Base-by-base conservation (phyloP, 2,113 vertebrate species). In the Corythornis madagascariensis region DNA sequence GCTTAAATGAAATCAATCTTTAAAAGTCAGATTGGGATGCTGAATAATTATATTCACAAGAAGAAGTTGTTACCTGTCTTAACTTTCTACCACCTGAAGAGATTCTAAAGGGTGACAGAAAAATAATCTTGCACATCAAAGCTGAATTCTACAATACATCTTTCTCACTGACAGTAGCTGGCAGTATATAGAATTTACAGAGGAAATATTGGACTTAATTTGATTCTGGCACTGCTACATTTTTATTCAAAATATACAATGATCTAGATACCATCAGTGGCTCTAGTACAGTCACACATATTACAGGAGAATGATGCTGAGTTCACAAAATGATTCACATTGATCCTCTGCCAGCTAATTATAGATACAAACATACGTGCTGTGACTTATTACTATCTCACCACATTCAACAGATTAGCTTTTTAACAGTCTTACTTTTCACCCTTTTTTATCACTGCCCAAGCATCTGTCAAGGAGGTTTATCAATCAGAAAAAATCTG, bases 351-450 rank as follows among this genome's bases (percentile, higher is more conserved):
- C 64, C 42, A 55, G 28, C 33, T 81, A 63, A 63, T 74, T 63
- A 45, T 42, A 74, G 42, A 55, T 71, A 28, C 25, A 70, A 25
- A 15, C 33, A 66, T 66, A 38, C 2, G n/a, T 40, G 29, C 12
- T 71, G 2, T 55, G 47, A 79, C 33, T 89, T 64, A 43, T 31
- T 77, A 83, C 13, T 66, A 14, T 72, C 70, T 82, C 25, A 29
- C 22, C 9, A 13, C 10, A 22, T 80, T 83, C 26, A 55, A 11
- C 38, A 83, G 33, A 42, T 69, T 79, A 65, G 40, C 25, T 75
- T 88, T 92, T 81, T 61, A 56, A 31, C 21, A 42, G 29, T 71
- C 66, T 83, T 71, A 33, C 19, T 77, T 71, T 69, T 91, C 21
- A 48, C 12, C 14, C 9, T 53, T 79, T 55, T 22, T 65, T 61